Conservation (phyloP, 2,113 vertebrate species). For the Nothocercus julius region DNA sequence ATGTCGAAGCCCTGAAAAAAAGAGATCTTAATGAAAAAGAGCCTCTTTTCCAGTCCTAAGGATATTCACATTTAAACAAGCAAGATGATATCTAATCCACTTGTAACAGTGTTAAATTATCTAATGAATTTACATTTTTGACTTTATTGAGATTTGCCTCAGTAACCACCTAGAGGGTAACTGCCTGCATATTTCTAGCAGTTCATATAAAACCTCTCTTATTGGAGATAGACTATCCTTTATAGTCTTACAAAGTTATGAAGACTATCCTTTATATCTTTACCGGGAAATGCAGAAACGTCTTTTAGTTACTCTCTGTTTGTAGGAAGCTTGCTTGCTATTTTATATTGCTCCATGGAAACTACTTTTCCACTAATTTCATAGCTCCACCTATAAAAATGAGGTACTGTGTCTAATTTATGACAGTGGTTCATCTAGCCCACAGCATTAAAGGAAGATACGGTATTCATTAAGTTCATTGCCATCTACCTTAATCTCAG, state of each 20-base stretch:
- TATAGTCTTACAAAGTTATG: too few species aligned
- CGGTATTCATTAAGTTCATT: neutral
- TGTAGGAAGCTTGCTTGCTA: neutral
- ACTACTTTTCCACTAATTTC: neutral
- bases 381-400: neutral
- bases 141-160: neutral
- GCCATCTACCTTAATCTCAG: neutral
- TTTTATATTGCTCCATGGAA: neutral
- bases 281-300: neutral
- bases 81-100: neutral
- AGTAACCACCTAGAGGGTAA: neutral
- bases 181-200: neutral
- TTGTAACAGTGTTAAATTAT: neutral
- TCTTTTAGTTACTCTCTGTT: neutral
- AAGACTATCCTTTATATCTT: neutral
- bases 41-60: neutral
- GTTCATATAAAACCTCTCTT: neutral
- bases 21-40: neutral
- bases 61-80: neutral
- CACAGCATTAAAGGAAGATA: neutral
- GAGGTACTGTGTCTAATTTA: neutral
- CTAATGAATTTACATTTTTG: neutral
- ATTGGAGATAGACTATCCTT: neutral
- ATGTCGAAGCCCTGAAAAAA: slow-evolving; percentile 86
- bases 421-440: neutral